phyloP scores from a whole-genome alignment of 2,888 invertebrate genomes.

The Harpagoxenus sublaevis region DNA sequence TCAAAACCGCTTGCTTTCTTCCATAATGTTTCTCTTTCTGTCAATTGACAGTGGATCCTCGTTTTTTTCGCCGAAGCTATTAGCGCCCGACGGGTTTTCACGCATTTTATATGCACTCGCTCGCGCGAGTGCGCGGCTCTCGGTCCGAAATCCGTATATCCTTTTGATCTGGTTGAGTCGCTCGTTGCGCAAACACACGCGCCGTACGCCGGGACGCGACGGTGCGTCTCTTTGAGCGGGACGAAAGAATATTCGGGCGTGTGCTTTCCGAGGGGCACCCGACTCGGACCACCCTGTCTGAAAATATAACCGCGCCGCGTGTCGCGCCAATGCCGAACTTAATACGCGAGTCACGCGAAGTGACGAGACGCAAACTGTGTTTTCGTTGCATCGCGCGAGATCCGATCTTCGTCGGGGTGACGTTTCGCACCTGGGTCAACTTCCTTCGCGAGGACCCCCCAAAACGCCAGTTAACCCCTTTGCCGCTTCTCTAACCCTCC shows the following conservation, averaged over 20 bases:
- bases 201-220: background rate
- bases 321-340: conserved; percentile 67
- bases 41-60: background rate
- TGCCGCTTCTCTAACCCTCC: background rate
- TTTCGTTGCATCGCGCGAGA: conserved; percentile 76
- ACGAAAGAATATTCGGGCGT: conserved; percentile 46
- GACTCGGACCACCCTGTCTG: conserved; percentile 71
- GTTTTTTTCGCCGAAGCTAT: conserved; percentile 14
- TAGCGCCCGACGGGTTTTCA: conserved; percentile 17
- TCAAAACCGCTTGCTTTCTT: background rate
- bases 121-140: background rate
- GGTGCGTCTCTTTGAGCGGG: conserved; percentile 47
- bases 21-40: background rate
- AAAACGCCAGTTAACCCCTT: conserved; percentile 74
- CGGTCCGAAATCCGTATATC: conserved; percentile 17
- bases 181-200: conserved; percentile 51
- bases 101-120: conserved; percentile 11
- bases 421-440: conserved; percentile 83
- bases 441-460: conserved; percentile 82
- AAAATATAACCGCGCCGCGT: conserved; percentile 65
- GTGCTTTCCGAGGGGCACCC: conserved; percentile 52
- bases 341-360: conserved; percentile 75
- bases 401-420: conserved; percentile 72
- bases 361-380: conserved; percentile 82
- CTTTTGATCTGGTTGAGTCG: conserved; percentile 51